Conservation (phyloP, 2,113 vertebrate species). For the Saccopteryx bilineata region DNA sequence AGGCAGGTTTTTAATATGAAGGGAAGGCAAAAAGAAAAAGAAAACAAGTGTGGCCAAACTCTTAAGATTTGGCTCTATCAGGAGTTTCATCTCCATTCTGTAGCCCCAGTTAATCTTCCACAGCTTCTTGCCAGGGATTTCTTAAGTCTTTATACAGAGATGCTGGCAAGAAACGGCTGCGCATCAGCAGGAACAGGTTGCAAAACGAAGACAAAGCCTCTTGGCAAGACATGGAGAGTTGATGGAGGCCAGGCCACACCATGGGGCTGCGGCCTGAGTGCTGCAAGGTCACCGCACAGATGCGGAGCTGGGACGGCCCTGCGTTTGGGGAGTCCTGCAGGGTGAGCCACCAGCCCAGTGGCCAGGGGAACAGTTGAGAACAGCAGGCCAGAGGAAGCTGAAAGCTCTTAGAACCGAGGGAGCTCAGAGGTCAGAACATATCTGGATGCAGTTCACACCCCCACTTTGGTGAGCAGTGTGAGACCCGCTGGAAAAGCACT, state of each 20-base stretch:
- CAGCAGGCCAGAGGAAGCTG: background rate
- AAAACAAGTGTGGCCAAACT: constrained; percentile 38
- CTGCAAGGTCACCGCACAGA: background rate
- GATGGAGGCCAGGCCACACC: constrained; percentile 22
- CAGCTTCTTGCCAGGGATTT: constrained; percentile 72
- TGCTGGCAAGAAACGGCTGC: constrained; percentile 52
- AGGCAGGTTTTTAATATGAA: constrained; percentile 57
- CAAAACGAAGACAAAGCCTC: constrained; percentile 70
- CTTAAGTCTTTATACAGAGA: constrained; percentile 53
- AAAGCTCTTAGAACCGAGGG: constrained; percentile 36
- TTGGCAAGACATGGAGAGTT: constrained; percentile 44
- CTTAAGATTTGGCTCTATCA: constrained; percentile 46
- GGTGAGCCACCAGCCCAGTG: background rate
- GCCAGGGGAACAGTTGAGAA: background rate
- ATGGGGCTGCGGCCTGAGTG: background rate
- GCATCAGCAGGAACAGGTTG: constrained; percentile 70
- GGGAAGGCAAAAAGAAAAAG: background rate
- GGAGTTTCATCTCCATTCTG: constrained; percentile 63
- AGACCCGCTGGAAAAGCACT: background rate
- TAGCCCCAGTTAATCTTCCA: constrained; percentile 69
- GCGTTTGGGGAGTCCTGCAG: background rate
- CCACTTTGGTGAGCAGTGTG: background rate
- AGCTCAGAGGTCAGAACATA: background rate
- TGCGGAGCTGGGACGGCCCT: background rate
- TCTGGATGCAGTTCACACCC: background rate